Base-by-base conservation (phyloP, 2,113 vertebrate genomes). In the Chrysochloris asiatica region DNA sequence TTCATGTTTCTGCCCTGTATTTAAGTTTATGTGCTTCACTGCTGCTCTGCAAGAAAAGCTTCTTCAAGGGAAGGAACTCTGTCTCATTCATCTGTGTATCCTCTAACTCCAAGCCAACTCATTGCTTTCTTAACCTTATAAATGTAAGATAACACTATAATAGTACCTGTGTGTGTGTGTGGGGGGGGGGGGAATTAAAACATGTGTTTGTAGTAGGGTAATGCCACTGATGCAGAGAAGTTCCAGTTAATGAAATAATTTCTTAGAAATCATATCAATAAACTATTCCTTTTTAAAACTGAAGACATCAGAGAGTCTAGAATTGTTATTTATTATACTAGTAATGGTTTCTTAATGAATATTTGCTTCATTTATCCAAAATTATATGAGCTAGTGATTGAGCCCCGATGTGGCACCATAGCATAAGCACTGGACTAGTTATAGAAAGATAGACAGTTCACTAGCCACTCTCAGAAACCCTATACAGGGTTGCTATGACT, bases 261-360 rank as follows among this genome's bases (percentile, higher is more conserved):
- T 90, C 75, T 94, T 94, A 79, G 76, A 91, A 88, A 81, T 77
- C 45, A 14, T 50, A 81, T 90, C 47, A 85, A 71, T 82, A 86
- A 69, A 38, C 21, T n/a, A n/a, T n/a, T n/a, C n/a, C n/a, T n/a
- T 94, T 89, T 52, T n/a, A 6, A 24, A 73, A 78, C 77, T n/a
- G 76, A 41, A 80, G 54, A 43, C 8, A 30, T 73, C 81, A 26
- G 28, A 56, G 88, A 61, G 24, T 90, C 17, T 24, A 71, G 6
- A 21, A 30, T 92, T 82, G 45, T 91, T 65, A 73, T 47, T 84
- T 56, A 80, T 93, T 75, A 67, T 3, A 54, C 7, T 92, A 41
- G 26, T 90, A 61, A 61, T 30, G 50, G 50, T 77, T 83, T 92
- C 50, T 86, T 84, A 80, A 30, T 83, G 36, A 92, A 69, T 71